Conservation (phyloP, 2,113 vertebrate species). For the Paradoxurus hermaphroditus region DNA sequence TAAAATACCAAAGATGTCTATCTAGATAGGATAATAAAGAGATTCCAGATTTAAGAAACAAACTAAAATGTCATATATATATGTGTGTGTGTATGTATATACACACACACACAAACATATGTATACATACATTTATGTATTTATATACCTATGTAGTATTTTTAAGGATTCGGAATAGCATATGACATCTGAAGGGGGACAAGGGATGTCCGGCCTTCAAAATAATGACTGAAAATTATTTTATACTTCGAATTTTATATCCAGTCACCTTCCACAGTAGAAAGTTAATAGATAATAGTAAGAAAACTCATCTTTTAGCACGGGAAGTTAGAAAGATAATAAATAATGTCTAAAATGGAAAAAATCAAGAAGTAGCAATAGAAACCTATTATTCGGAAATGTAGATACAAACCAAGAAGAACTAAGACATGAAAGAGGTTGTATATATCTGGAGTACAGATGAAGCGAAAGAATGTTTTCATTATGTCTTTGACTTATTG, state of each 20-base stretch:
- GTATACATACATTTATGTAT: background rate
- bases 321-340: background rate
- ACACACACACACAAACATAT: background rate
- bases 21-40: background rate
- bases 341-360: background rate
- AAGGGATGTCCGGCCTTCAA: background rate
- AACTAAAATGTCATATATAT: background rate
- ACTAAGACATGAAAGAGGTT: background rate
- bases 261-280: background rate
- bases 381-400: background rate
- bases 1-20: background rate
- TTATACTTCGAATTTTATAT: background rate
- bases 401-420: background rate
- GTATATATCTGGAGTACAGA: background rate
- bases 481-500: background rate
- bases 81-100: no score
- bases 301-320: constrained; percentile 9
- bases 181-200: background rate
- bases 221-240: constrained; percentile 14
- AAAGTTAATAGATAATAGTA: background rate
- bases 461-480: background rate
- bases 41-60: background rate
- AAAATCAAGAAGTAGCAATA: background rate
- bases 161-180: background rate
- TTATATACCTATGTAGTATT: no score